Percentiles rank a stretch among this genome's conserved stretches.
These are phyloP conservation scores for Entelurus aequoreus DNA, from an alignment of 2,113 vertebrate species.

Conservation along the genomic window DNA sequence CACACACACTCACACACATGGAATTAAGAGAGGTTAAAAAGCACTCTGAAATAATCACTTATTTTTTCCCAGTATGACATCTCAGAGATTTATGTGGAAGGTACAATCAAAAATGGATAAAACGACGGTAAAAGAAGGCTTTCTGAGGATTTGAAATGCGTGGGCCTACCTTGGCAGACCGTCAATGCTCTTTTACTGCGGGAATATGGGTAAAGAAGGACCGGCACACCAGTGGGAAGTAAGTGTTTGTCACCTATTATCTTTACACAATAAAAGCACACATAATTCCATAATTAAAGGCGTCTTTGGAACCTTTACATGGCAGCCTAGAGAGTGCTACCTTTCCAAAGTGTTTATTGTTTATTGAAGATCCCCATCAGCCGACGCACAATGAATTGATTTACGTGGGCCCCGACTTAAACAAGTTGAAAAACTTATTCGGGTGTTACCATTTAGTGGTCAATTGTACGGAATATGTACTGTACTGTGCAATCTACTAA, in stretches of 20 bases:
- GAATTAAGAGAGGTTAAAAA: slow-evolving; percentile 8
- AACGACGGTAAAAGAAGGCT: background rate
- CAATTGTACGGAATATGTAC: too few relatives aligned
- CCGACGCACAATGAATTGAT: too few relatives aligned
- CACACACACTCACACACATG: too few relatives aligned
- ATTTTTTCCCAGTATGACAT: slow-evolving; percentile 3
- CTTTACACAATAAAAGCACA: background rate
- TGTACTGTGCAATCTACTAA: too few relatives aligned
- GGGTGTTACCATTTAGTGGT: too few relatives aligned
- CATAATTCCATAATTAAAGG: too few relatives aligned
- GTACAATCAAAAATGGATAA: slow-evolving; percentile 1
- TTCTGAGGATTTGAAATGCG: background rate
- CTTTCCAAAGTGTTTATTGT: too few relatives aligned
- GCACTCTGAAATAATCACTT: background rate
- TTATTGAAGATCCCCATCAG: too few relatives aligned
- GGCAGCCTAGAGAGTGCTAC: too few relatives aligned
- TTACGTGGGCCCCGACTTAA: too few relatives aligned
- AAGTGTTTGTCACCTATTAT: slow-evolving; percentile 7
- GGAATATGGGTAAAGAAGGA: slow-evolving; percentile 2
- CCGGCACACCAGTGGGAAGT: slow-evolving; percentile 3
- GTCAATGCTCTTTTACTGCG: slow-evolving; percentile 11
- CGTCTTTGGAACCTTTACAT: too few relatives aligned
- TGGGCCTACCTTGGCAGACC: background rate
- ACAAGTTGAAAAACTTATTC: too few relatives aligned
- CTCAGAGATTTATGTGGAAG: background rate